Evolutionary conservation across 2,113 vertebrate genomes (phyloP), one percentile per base, ranked within the genome.

Genomic region (Poeciliopsis prolifica): DNA sequence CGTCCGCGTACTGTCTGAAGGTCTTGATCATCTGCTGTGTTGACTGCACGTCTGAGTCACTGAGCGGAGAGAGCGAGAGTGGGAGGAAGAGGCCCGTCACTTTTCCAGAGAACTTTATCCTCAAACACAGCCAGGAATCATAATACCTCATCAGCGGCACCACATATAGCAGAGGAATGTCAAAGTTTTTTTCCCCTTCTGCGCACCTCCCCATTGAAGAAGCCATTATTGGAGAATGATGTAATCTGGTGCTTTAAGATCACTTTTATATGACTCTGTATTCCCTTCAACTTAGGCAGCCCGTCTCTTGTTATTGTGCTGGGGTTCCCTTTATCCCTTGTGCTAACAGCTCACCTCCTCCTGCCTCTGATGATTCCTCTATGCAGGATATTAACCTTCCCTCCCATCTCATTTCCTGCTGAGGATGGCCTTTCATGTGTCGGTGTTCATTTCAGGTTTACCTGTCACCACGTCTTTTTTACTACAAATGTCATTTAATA

Each of bases 321-420:
- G 83, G 85, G 80, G 69, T 89, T 86, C 75, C 75, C 82, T 83
- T 63, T 75, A 71, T 80, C 40, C 81, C 62, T 58, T 58, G 42
- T 26, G 62, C 65, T 74, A 72, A 63, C 70, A 62, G 51, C 51
- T 61, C 68, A 61, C 67, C 77, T 76, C 51, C 73, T 71, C 63
- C 74, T 28, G 19, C 58, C 74, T 70, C 61, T 76, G 75, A 79
- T 78, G 54, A 48, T 81, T 79, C 83, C 68, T 61, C 61, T 73
- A 74, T 76, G 84, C 86, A 92, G 90, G 91, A 93, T 94, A 93
- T 94, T 90, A 89, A 91, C 90, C 90, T 87, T 91, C 89, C 79
- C 65, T 75, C 58, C 74, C 75, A 77, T 93, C 89, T 94, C 77
- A 94, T 93, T 93, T 91, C 93, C 91, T 90, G 82, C 89, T 82